Evolutionary conservation across 2,113 vertebrate genomes (phyloP).

Genomic region (Thunnus thynnus): DNA sequence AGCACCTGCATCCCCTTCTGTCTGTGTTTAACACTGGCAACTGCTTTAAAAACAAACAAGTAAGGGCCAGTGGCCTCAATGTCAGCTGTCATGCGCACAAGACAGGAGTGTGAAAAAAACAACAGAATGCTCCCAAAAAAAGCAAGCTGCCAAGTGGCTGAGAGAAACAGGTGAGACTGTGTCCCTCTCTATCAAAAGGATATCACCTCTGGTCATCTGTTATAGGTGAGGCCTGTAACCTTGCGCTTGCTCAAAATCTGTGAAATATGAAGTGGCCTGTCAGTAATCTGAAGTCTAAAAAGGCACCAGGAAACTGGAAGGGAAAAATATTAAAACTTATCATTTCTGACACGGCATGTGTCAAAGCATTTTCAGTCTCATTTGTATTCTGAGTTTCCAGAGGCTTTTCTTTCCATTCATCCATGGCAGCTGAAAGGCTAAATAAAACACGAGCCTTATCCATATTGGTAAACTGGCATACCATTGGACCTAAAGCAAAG

Average conservation of each 20-base stretch:
- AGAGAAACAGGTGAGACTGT: conserved; percentile 29
- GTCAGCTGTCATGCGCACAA: conserved; percentile 42
- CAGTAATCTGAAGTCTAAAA: conserved; percentile 30
- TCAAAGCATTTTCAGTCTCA: conserved; percentile 60
- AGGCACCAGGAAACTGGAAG: conserved; percentile 37
- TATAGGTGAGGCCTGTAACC: conserved; percentile 27
- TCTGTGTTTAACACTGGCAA: conserved; percentile 17
- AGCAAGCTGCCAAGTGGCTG: conserved; percentile 38
- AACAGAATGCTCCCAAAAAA: conserved; percentile 23
- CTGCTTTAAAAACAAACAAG: conserved; percentile 69
- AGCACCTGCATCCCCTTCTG: background rate
- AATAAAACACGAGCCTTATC: conserved; percentile 64
- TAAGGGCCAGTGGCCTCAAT: conserved; percentile 38
- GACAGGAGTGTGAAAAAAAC: conserved; percentile 29
- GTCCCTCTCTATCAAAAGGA: conserved; percentile 71
- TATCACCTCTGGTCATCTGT: conserved; percentile 57
- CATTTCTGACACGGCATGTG: conserved; percentile 61
- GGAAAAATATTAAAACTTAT: conserved; percentile 60
- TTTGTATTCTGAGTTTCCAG: conserved; percentile 69
- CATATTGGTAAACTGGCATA: conserved; percentile 63
- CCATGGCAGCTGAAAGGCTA: conserved; percentile 59
- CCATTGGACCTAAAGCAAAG: conserved; percentile 57
- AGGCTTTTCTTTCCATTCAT: conserved; percentile 68
- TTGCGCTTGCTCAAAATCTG: conserved; percentile 34
- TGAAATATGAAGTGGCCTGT: conserved; percentile 63